Base-by-base conservation (phyloP, 2,113 vertebrate genomes). In the Athene cunicularia region DNA sequence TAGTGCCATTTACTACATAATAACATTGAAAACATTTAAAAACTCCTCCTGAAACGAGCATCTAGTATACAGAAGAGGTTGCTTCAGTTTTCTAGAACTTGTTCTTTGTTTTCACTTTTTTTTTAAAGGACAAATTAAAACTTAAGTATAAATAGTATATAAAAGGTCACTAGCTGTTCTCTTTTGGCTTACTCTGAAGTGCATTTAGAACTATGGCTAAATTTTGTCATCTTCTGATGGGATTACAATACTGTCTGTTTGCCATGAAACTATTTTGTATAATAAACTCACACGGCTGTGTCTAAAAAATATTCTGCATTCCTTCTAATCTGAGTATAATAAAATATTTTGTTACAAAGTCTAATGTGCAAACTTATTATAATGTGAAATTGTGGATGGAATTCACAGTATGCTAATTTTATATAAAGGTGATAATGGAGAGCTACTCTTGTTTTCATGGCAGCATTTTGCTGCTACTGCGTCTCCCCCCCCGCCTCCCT, bases 1-100 rank as follows among this genome's bases (percentile, higher is more conserved):
- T 99, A 99, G 99, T 99, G 99, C 99, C 99, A 99, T 99, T 99
- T 98, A 99, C 99, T 99, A 99, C 99, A 98, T 98, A 98, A 92
- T 98, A 99, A 99, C 99, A 99, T 99, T 99, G 99, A 99, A 99
- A 99, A 99, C 99, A 99, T 98, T 99, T 98, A 99, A 98, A 99
- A 99, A 99, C 98, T 99, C 98, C 98, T 99, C 98, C 99, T 99
- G 98, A 99, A 98, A 98, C 98, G 98, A 99, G 98, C 98, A 98
- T 98, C 98, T 99, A 99, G 98, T 99, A 98, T 99, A 99, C 98
- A 97, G 98, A 99, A 99, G 99, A 99, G 98, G 99, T 99, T 99
- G 98, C 98, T 98, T 98, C 98, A 98, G 98, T 99, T 98, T 98
- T 98, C 98, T 99, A 97, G 98, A 98, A 99, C 98, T 97, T 98